These are phyloP conservation scores for Trichoplusia ni DNA, from an alignment of 1,140 invertebrate genomes.

Conservation along the genomic window DNA sequence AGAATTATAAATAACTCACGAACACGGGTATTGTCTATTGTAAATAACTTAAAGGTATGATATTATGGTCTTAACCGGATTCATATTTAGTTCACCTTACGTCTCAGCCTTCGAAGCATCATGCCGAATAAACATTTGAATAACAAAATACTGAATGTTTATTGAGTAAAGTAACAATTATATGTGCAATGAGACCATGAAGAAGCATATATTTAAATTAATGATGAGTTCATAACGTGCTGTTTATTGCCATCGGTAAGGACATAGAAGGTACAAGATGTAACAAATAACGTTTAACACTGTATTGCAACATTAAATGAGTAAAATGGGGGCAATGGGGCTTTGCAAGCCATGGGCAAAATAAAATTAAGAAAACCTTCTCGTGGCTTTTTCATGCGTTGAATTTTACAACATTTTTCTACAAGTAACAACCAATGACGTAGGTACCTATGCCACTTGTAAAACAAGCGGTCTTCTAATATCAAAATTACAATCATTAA, in stretches of 20 bases:
- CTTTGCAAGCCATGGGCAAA: too few relatives aligned
- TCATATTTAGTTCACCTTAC: conserved; percentile 19
- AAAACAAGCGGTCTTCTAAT: not conserved
- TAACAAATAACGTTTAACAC: not conserved
- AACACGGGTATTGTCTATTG: not conserved
- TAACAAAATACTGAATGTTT: conserved; percentile 33
- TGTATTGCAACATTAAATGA: too few relatives aligned
- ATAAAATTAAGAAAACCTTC: too few relatives aligned
- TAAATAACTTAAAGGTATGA: not conserved
- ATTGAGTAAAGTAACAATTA: conserved; percentile 27
- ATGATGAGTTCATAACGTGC: conserved; percentile 25
- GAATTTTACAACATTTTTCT: too few relatives aligned
- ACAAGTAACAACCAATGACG: too few relatives aligned
- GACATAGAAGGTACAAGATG: conserved; percentile 1
- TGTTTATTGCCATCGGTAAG: conserved; percentile 8
- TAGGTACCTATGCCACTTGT: too few relatives aligned
- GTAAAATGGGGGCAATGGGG: too few relatives aligned
- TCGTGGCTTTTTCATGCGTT: too few relatives aligned
- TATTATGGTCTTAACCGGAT: conserved; percentile 5
- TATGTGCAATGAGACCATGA: conserved; percentile 21
- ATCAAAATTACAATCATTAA: conserved; percentile 13
- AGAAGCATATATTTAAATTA: conserved; percentile 22
- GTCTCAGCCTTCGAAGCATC: conserved; percentile 33
- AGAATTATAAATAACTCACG: conserved; percentile 17
- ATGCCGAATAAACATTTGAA: conserved; percentile 36